Percentiles rank a stretch among this genome's conserved stretches.
phyloP scores from a whole-genome alignment of 2,113 vertebrate genomes.

The Callaeas wilsoni region DNA sequence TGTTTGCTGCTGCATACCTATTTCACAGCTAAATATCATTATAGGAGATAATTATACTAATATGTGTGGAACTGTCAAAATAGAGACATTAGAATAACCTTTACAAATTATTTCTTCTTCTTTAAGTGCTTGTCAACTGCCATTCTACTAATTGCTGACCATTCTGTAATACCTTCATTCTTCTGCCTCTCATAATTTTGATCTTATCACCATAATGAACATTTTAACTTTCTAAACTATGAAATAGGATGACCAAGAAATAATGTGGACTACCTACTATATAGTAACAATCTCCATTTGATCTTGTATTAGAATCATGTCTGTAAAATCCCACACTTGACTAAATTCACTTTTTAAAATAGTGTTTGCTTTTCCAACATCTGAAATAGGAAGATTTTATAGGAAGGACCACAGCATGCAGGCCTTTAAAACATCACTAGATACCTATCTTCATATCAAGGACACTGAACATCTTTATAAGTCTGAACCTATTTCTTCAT shows the following conservation, averaged over 20 bases:
- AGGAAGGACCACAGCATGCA: not conserved
- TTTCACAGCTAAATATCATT: not conserved
- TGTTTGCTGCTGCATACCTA: not conserved
- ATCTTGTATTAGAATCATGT: not conserved
- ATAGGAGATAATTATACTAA: not conserved
- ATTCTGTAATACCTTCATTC: not conserved
- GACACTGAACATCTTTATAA: not conserved
- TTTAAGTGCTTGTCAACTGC: not conserved
- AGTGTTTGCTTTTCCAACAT: not conserved
- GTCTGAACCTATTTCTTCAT: not conserved
- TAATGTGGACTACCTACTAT: not conserved
- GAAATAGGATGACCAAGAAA: not conserved
- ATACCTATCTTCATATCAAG: not conserved
- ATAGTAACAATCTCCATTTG: not conserved
- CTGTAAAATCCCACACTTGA: not conserved
- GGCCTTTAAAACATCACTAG: not conserved
- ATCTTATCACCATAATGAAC: not conserved
- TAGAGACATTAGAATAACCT: not conserved
- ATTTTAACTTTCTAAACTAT: not conserved
- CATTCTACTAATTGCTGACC: not conserved
- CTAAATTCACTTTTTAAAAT: not conserved
- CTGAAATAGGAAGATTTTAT: not conserved
- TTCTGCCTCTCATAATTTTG: not conserved
- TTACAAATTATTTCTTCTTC: not conserved
- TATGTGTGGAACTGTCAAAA: not conserved